phyloP scores from a whole-genome alignment of 2,113 vertebrate genomes.

The Equus quagga region DNA sequence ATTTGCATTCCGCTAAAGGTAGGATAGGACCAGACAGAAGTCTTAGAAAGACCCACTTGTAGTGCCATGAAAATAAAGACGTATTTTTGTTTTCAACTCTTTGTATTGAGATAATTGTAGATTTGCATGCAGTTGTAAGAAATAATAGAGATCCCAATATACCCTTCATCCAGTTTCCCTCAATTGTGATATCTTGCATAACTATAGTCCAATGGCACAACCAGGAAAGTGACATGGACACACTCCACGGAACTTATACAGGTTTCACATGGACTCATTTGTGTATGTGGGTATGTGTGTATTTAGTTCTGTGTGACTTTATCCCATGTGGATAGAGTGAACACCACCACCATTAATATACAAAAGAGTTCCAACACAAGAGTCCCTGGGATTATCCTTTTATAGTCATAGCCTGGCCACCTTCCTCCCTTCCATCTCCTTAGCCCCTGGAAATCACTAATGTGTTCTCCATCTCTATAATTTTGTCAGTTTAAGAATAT shows the following conservation, averaged over 20 bases:
- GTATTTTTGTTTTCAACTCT: background rate
- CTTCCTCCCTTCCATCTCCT: background rate
- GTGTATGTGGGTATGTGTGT: rapidly evolving
- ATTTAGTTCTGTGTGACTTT: background rate
- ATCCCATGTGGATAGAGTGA: background rate
- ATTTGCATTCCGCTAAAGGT: slow-evolving; percentile 95
- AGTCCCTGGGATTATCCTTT: background rate
- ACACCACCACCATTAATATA: rapidly evolving
- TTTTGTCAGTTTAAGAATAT: background rate
- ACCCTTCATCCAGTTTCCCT: rapidly evolving
- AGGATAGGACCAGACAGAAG: slow-evolving; percentile 13
- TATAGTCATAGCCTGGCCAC: rapidly evolving
- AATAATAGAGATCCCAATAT: background rate
- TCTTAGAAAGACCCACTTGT: background rate
- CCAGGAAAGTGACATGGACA: background rate
- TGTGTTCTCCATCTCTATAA: background rate
- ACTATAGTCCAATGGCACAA: too few relatives aligned
- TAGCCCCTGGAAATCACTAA: background rate
- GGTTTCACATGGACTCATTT: background rate
- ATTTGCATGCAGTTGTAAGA: background rate
- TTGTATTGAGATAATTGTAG: background rate
- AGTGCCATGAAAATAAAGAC: background rate
- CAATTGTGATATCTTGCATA: background rate
- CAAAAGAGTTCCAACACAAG: background rate
- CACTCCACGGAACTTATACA: background rate